Percentiles rank a stretch among this genome's conserved stretches.
These are phyloP conservation scores for Nephotettix cincticeps DNA, from an alignment of 1,140 invertebrate species.

Conservation along the genomic window DNA sequence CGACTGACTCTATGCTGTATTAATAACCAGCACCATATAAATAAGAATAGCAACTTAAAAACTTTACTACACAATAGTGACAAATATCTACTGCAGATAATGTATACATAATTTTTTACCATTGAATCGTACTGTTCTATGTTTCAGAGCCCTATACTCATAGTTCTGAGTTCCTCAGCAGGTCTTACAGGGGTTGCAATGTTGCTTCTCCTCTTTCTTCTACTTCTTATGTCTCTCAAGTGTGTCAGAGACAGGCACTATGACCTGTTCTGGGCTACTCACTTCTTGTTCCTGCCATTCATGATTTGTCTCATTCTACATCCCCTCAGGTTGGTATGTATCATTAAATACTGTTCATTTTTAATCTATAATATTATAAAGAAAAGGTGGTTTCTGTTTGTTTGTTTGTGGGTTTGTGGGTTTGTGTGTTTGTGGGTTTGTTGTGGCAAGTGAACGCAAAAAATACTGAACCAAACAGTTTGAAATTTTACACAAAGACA, in stretches of 20 bases:
- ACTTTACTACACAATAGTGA: background rate
- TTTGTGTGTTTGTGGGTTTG: too few relatives aligned
- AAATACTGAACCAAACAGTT: too few relatives aligned
- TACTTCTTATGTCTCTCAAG: background rate
- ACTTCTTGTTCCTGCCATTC: background rate
- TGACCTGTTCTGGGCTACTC: background rate
- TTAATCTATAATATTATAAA: background rate
- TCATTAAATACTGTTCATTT: background rate
- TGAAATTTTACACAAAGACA: too few relatives aligned
- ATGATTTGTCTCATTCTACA: background rate
- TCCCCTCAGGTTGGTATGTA: conserved; percentile 16
- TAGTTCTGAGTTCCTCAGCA: background rate
- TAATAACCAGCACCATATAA: too few relatives aligned
- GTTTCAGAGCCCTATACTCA: background rate
- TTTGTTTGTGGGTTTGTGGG: too few relatives aligned
- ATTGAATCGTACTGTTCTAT: background rate
- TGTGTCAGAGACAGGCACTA: background rate
- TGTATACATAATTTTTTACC: background rate
- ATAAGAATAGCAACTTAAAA: too few relatives aligned
- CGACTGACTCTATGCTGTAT: too few relatives aligned
- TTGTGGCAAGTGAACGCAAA: too few relatives aligned
- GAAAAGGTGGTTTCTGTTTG: too few relatives aligned
- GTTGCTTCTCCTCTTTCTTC: background rate
- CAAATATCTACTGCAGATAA: background rate
- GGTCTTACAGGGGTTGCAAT: background rate